Conservation (phyloP, 2,113 vertebrate species). For the Athene noctua region DNA sequence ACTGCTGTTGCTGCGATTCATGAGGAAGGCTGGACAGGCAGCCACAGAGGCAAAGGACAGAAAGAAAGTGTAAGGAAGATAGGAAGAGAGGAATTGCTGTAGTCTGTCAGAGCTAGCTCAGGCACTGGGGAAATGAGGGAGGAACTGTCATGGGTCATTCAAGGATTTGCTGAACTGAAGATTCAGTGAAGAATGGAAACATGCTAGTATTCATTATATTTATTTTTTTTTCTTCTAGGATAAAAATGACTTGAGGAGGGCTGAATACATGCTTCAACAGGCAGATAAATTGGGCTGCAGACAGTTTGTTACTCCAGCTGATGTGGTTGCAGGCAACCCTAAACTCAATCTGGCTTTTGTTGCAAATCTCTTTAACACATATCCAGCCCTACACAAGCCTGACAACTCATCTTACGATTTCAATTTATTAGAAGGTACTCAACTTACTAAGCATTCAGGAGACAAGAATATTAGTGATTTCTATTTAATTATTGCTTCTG, state of each 20-base stretch:
- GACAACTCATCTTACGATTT: conserved; percentile 75
- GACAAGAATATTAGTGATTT: not conserved
- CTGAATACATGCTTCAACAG: conserved; percentile 90
- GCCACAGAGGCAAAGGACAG: not conserved
- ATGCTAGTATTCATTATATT: not conserved
- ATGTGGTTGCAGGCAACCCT: conserved; percentile 92
- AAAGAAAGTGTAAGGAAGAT: not conserved
- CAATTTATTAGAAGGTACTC: conserved; percentile 84
- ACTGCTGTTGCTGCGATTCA: not conserved
- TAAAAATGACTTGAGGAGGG: conserved; percentile 81
- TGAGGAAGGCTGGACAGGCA: not conserved
- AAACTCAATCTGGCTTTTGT: conserved; percentile 97
- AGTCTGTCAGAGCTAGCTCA: not conserved
- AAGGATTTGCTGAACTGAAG: not conserved
- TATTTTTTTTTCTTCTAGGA: conserved; percentile 75
- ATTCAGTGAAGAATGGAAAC: not conserved
- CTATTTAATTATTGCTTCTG: not conserved
- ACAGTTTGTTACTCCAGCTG: conserved; percentile 92
- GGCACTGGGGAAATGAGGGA: not conserved
- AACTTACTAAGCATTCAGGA: not conserved
- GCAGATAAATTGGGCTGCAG: conserved; percentile 91
- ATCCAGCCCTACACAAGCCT: conserved; percentile 80
- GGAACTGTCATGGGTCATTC: not conserved
- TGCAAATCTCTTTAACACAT: conserved; percentile 94
- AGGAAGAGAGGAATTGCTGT: not conserved